Evolutionary conservation across 2,888 invertebrate genomes (phyloP), one percentile per base, ranked within the genome.

Genomic region (Lasioglossum oenotherae): DNA sequence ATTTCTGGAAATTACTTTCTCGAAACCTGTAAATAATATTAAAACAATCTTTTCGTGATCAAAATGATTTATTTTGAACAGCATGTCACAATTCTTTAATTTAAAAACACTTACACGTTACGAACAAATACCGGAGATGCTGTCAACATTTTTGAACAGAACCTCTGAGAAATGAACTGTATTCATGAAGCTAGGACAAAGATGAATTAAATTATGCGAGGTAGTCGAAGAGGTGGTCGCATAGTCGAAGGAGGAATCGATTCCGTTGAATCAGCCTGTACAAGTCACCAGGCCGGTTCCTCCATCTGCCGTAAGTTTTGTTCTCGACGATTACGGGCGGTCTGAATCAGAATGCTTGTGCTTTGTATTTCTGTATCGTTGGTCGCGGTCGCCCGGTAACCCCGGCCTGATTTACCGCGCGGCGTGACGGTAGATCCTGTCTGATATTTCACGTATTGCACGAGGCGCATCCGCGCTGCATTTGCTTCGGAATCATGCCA

Each of bases 371-470:
- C 91, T 88, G 84, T 91, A 91, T 92, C 89, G 88, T 64, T 82
- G 91, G 87, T 90, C 88, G 89, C 89, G 89, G 90, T 91, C 86
- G 82, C 81, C 84, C 78, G 85, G 78, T 90, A 88, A 91, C 90
- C 88, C 76, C 77, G 82, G 77, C 90, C 88, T 91, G 92, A 92
- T 93, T 93, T 93, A 93, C 89, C 85, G 89, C 88, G 44, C 88
- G 72, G 86, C 91, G 90, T 91, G 89, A 91, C 90, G 87, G 78
- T 87, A 90, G 92, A 93, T 91, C 87, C 89, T 87, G 89, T 87
- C 88, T 88, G 91, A 92, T 92, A 92, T 91, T 92, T 92, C 87
- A 89, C 85, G 90, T 91, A 92, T 91, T 90, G 89, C 91, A 90
- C 85, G 87, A 88, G 87, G 78, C 84, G 85, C 89, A 90, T 89